These are phyloP conservation scores for Enhydra lutris DNA, from an alignment of 2,113 vertebrate species.

Conservation along the genomic window DNA sequence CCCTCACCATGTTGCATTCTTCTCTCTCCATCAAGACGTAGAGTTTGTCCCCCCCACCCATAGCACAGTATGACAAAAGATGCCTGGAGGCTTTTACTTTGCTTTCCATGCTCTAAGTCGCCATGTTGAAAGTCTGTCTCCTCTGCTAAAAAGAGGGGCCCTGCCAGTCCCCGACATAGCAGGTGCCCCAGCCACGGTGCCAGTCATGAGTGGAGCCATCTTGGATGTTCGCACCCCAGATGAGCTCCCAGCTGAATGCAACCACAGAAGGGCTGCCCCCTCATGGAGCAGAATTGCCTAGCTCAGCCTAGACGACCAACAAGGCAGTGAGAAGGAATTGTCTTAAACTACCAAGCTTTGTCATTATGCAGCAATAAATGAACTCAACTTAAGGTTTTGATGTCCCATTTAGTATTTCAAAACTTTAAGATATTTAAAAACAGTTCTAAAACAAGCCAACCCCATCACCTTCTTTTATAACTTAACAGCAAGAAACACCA, in stretches of 20 bases:
- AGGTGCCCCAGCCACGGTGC: accelerated
- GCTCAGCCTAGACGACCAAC: neutral
- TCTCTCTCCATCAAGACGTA: neutral
- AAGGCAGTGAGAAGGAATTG: neutral
- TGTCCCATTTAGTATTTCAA: conserved; percentile 24
- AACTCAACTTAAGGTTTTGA: conserved; percentile 8
- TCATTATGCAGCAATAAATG: neutral
- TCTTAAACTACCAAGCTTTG: neutral
- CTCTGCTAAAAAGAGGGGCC: neutral
- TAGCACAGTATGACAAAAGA: neutral
- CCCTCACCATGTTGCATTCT: neutral
- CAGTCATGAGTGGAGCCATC: neutral
- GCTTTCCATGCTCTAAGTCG: neutral
- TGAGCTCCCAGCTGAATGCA: neutral
- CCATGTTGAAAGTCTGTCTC: neutral
- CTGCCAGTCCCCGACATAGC: neutral
- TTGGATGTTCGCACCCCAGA: neutral
- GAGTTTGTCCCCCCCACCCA: neutral
- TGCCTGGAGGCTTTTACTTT: neutral
- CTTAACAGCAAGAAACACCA: conserved; percentile 14
- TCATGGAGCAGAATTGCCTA: neutral
- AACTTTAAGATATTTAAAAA: conserved; percentile 27
- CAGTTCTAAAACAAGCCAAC: neutral
- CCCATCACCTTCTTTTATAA: neutral
- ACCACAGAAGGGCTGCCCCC: neutral